Conservation (phyloP, 2,888 invertebrate species). For the Drosophila mettleri region DNA sequence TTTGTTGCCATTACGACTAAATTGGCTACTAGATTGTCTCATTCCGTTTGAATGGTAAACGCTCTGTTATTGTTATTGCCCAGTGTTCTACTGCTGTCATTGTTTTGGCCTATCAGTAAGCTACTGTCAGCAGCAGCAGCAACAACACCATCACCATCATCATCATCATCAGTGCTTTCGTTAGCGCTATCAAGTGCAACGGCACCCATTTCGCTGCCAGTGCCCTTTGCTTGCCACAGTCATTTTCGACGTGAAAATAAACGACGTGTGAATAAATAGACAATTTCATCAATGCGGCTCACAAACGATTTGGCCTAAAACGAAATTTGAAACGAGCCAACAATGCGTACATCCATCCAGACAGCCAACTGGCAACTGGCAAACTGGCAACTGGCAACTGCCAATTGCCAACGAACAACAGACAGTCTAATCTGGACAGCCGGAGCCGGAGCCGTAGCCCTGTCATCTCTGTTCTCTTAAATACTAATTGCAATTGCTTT, state of each 20-base stretch:
- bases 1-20: slow-evolving; percentile 73
- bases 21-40: slow-evolving; percentile 73
- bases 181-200: slow-evolving; percentile 40
- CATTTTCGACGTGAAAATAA: slow-evolving; percentile 31
- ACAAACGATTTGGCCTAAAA: slow-evolving; percentile 31
- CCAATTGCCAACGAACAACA: slow-evolving; percentile 1
- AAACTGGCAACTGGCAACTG: background rate
- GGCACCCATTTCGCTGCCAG: slow-evolving; percentile 29
- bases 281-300: slow-evolving; percentile 58
- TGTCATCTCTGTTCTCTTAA: background rate
- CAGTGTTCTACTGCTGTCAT: slow-evolving; percentile 21
- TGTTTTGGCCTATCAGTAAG: slow-evolving; percentile 35
- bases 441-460: background rate
- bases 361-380: background rate
- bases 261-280: slow-evolving; percentile 73
- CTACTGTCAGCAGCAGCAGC: slow-evolving; percentile 32
- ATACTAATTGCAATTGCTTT: slow-evolving; percentile 27
- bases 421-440: slow-evolving; percentile 9
- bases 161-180: slow-evolving; percentile 23
- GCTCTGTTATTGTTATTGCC: slow-evolving; percentile 73
- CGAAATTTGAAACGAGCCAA: slow-evolving; percentile 10
- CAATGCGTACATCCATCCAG: slow-evolving; percentile 1
- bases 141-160: slow-evolving; percentile 22
- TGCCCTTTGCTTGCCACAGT: background rate
- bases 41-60: slow-evolving; percentile 75